Evolutionary conservation across 2,797 vertebrate genomes (phyloP).

Genomic region (Phoebastria nigripes): DNA sequence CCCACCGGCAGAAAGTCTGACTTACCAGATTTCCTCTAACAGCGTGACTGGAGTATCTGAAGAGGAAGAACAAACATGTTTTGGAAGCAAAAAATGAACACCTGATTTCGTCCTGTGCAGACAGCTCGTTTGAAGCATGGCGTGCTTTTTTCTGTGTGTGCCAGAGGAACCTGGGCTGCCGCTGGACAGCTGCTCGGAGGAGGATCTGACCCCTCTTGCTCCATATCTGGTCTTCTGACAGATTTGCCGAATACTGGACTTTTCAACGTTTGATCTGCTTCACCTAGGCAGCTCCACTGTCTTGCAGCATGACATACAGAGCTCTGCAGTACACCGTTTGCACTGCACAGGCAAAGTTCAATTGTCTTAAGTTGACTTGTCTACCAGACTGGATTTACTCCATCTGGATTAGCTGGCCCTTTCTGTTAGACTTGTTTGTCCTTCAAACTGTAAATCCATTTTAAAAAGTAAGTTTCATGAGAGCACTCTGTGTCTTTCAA

Average conservation of each 20-base stretch:
- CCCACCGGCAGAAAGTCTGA: background rate
- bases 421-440: background rate
- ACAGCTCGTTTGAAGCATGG: background rate
- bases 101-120: background rate
- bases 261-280: background rate
- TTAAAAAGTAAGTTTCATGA: background rate
- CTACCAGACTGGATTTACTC: background rate
- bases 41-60: background rate
- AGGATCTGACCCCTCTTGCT: background rate
- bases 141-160: background rate
- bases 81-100: background rate
- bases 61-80: background rate
- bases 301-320: background rate
- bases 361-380: background rate
- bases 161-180: background rate
- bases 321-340: background rate
- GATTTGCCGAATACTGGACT: background rate
- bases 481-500: background rate
- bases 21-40: background rate
- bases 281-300: background rate
- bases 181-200: background rate
- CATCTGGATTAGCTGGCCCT: background rate
- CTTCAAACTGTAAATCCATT: background rate
- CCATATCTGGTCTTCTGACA: background rate
- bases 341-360: background rate